phyloP scores from a whole-genome alignment of 64 coral and sea anemone genomes.

The Montipora cactus region DNA sequence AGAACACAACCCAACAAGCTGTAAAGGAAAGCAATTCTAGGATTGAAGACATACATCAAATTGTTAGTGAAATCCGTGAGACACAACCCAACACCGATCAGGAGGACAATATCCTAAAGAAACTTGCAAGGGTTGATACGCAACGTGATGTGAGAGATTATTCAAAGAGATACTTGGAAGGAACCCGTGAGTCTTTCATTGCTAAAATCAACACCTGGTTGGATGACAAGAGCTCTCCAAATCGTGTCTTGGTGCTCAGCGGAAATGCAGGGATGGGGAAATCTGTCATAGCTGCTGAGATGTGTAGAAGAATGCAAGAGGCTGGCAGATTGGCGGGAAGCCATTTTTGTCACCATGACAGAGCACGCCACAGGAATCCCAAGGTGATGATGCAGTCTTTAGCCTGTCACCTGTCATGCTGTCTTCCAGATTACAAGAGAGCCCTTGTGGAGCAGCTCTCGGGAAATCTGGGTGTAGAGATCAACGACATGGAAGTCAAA shows the following conservation, averaged over 20 bases:
- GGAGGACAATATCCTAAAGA: not conserved
- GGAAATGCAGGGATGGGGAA: conserved; percentile 64
- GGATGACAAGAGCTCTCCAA: not conserved
- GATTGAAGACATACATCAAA: too few species aligned
- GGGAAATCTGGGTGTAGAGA: conserved; percentile 40
- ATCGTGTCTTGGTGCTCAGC: conserved; percentile 33
- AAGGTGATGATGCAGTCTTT: conserved; percentile 61
- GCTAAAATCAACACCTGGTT: not conserved
- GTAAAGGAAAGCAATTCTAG: too few species aligned
- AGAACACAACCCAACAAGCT: not conserved
- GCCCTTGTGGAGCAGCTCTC: conserved; percentile 30
- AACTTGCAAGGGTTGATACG: not conserved
- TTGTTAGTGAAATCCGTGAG: too few species aligned
- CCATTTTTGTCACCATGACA: conserved; percentile 60
- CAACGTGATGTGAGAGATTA: not conserved
- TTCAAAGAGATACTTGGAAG: not conserved
- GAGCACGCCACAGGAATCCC: conserved; percentile 33
- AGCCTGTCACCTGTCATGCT: conserved; percentile 32
- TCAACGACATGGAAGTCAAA: conserved; percentile 20
- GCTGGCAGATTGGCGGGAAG: conserved; percentile 31
- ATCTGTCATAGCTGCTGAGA: conserved; percentile 20
- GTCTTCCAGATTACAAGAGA: conserved; percentile 35
- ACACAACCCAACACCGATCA: not conserved
- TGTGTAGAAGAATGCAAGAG: conserved; percentile 42
- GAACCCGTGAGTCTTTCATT: not conserved